Base-by-base conservation (phyloP, 2,113 vertebrate genomes). In the Hiodon tergisus region DNA sequence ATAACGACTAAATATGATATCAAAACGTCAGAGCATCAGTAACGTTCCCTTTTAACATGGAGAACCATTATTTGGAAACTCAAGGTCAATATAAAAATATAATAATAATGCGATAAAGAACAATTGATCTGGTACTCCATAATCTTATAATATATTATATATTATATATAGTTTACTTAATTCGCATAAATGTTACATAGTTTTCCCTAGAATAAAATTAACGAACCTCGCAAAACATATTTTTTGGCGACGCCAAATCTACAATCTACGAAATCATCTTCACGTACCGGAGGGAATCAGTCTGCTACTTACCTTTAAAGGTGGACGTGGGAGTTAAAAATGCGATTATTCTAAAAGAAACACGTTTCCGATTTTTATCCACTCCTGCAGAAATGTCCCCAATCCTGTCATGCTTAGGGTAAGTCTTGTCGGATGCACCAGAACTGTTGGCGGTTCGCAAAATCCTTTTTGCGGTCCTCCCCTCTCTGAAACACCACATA, bases 291-390 rank as follows among this genome's bases (percentile, higher is more conserved):
- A 71, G 14, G 10, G 9, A 9, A 46, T 72, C 46, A 31, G 31
- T 31, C 31, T 31, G 31, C 31, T 31, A 61, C 70, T 58, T 60
- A 72, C 70, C 70, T 72, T 72, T 57, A 14, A 69, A 71, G 54
- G 69, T 55, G 61, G 50, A 60, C 7, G 16, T 2, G 6, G 17
- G 60, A 72, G 70, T 61, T 72, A 6, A 60, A 17, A n/a, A 60
- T 60, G 11, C 46, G n/a, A 11, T 46, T 13, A 13, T 17, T 71
- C 4, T 9, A 55, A 72, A 31, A 58, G 4, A 58, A 61, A 14
- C 3, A 50, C 11, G 50, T 31, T 58, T 4, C 14, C 57, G n/a
- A 10, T 69, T 68, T 52, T 14, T 11, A 10, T 8, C 2, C 2
- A 7, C 14, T 55, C 7, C 31, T 31, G 31, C 31, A 31, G 31